Evolutionary conservation across 2,797 vertebrate species (phyloP).

Genomic region (Pteronotus mesoamericanus): DNA sequence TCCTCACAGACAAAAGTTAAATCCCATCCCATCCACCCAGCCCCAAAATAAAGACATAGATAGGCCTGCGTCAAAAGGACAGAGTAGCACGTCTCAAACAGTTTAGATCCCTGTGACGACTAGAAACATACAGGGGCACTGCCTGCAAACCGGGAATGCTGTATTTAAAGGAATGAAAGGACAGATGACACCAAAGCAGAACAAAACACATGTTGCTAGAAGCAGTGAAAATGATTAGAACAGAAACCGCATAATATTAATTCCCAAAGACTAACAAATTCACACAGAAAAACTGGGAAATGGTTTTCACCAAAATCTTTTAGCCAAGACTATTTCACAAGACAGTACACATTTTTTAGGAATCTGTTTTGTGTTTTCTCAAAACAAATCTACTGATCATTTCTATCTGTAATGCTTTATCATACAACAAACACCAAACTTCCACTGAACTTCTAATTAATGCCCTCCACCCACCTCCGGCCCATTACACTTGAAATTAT

Average conservation of each 20-base stretch:
- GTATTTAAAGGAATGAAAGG: not conserved
- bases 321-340: not conserved
- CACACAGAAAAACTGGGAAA: not conserved
- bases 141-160: not conserved
- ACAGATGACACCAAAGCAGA: not conserved
- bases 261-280: not conserved
- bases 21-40: not conserved
- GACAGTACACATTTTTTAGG: not conserved
- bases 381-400: not conserved
- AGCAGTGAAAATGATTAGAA: not conserved
- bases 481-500: conserved; percentile 5
- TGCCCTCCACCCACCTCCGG: not conserved
- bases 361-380: not conserved
- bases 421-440: not conserved
- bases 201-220: not conserved
- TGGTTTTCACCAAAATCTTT: not conserved
- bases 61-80: not conserved
- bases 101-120: not conserved
- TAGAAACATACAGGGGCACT: not conserved
- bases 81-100: not conserved
- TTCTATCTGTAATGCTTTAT: conserved; percentile 26
- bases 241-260: not conserved
- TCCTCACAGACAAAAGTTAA: not conserved
- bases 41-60: not conserved
- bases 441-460: conserved; percentile 10